Base-by-base conservation (phyloP, 2,888 invertebrate species). In the Venusia cambrica region DNA sequence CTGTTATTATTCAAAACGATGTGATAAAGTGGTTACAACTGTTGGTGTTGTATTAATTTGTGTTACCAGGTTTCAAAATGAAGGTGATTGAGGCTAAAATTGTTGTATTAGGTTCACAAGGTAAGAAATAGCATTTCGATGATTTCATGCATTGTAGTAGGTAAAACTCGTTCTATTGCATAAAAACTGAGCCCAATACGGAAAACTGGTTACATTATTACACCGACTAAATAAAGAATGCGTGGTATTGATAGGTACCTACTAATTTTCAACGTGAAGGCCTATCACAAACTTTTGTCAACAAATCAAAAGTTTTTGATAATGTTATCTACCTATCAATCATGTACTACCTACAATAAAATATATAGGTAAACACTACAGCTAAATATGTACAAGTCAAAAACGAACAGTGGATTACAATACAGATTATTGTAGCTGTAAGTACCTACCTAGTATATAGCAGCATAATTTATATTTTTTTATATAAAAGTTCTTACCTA, bases 31-130 rank as follows among this genome's bases (percentile, higher is more conserved):
- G 27, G 22, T 21, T 31, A 21, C 16, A 42, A 21, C 19, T 19
- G 16, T 9, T 34, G 28, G 38, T 35, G 38, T 17, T 36, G 24
- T 33, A 37, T 38, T 30, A 37, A 42, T 11, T 16, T 29, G 46
- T 50, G 38, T 42, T 51, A 42, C 25, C 38, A 45, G 45, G 54
- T 45, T 54, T 22, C 37, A 75, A 68, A 69, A 94, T 94, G 94
- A 92, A 91, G 73, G 91, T 91, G 45, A 88, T 94, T 48, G 92
- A 93, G 72, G 95, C 93, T 40, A 96, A 96, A 90, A 92, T 96
- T 29, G 95, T 96, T 28, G 92, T 95, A 48, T 87, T 96, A 38
- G 96, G 96, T 33, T 90, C 93, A 29, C 92, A 93, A 90, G 94
- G 94, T 94, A 89, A 88, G 71, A 16, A 39, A 41, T 28, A 37